These are phyloP conservation scores for Patella vulgata DNA, from an alignment of 1,140 invertebrate species.

Conservation along the genomic window DNA sequence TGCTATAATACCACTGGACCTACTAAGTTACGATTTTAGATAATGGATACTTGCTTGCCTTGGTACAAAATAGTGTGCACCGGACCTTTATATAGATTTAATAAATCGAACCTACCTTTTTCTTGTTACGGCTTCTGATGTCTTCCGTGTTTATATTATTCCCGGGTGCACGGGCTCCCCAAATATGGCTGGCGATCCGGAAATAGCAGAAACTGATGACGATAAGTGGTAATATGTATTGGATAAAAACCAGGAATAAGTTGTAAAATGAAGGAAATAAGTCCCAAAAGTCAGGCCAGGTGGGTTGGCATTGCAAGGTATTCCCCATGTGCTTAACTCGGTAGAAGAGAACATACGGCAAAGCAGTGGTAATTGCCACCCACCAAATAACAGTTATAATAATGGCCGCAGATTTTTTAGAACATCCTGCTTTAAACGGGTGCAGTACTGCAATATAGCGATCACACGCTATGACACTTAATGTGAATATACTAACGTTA, in stretches of 20 bases:
- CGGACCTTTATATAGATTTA: no score
- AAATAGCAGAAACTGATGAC: conserved; percentile 82
- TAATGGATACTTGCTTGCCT: no score
- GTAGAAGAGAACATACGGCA: conserved; percentile 54
- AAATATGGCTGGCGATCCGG: conserved; percentile 79
- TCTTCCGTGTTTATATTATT: conserved; percentile 78
- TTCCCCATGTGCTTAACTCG: conserved; percentile 32
- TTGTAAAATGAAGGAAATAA: conserved; percentile 41
- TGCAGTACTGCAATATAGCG: conserved; percentile 81
- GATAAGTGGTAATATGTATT: conserved; percentile 81
- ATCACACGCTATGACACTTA: conserved; percentile 83
- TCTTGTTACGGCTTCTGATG: conserved; percentile 81
- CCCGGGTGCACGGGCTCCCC: conserved; percentile 80
- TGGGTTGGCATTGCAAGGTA: conserved; percentile 28
- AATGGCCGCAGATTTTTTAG: conserved; percentile 44
- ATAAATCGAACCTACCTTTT: conserved; percentile 72
- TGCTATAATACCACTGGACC: no score
- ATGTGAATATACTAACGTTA: conserved; percentile 83
- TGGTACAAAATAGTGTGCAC: no score
- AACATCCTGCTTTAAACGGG: conserved; percentile 71
- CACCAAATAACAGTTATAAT: conserved; percentile 59
- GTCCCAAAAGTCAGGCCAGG: conserved; percentile 27
- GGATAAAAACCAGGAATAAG: conserved; percentile 69
- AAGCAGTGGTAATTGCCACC: conserved; percentile 41
- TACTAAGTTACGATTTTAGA: no score